Evolutionary conservation across 2,888 invertebrate species (phyloP).

Genomic region (Caenorhabditis sp.): DNA sequence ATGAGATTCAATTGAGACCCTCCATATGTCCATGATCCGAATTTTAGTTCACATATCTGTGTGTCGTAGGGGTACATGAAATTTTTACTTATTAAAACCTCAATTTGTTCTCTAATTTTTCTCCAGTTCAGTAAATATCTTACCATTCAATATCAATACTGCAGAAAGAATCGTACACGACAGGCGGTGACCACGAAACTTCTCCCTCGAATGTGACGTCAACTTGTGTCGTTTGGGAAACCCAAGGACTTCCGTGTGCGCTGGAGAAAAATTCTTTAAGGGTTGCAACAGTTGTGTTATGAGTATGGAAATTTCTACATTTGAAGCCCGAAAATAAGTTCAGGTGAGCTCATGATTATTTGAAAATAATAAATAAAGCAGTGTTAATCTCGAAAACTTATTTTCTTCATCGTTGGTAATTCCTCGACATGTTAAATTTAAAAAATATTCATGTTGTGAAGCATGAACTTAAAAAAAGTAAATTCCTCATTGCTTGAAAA

Average conservation of each 20-base stretch:
- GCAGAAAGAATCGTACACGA: slow-evolving; percentile 69
- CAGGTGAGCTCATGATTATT: too few species aligned
- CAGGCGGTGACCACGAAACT: slow-evolving; percentile 65
- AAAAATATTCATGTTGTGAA: too few species aligned
- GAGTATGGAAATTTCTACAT: too few species aligned
- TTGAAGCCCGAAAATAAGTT: too few species aligned
- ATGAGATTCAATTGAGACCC: slow-evolving; percentile 68
- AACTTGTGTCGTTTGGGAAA: slow-evolving; percentile 62
- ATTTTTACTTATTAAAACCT: neutral
- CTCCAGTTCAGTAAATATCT: neutral
- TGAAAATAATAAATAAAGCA: too few species aligned
- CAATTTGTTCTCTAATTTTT: neutral
- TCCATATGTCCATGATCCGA: slow-evolving; percentile 70
- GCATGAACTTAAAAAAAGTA: too few species aligned
- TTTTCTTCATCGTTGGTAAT: too few species aligned
- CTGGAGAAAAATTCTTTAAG: too few species aligned
- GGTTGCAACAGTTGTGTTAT: too few species aligned
- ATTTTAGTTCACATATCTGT: slow-evolving; percentile 69
- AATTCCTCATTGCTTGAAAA: too few species aligned
- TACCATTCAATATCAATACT: slow-evolving; percentile 68
- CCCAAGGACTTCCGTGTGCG: slow-evolving; percentile 68
- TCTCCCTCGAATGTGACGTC: slow-evolving; percentile 59
- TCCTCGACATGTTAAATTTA: too few species aligned
- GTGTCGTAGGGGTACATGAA: slow-evolving; percentile 67
- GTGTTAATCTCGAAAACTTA: too few species aligned